Evolutionary conservation across 2,888 invertebrate genomes (phyloP), one percentile per base, ranked within the genome.

Genomic region (Acanthococcus lagerstroemiae): DNA sequence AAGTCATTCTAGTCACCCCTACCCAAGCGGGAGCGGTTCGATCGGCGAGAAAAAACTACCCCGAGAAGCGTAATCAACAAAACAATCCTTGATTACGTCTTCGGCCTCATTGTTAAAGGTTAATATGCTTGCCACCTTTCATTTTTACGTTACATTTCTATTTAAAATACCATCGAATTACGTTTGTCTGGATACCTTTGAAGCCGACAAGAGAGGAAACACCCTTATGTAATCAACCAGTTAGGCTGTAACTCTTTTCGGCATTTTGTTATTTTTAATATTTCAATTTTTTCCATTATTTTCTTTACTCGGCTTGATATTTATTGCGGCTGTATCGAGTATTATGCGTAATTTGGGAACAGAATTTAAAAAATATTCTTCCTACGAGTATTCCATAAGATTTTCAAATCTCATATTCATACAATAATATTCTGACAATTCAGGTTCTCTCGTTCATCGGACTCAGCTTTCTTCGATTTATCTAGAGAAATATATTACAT

Each of bases 141-240:
- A 63, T 63, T 63, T 57, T 25, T 25, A 25, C 12, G 52, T 63
- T 63, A 63, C 63, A 63, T 63, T 63, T 63, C 63, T 63, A 63
- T 63, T 63, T 63, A 63, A 63, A 63, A 54, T 63, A 63, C 54
- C 63, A 54, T 63, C 27, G 63, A 54, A 63, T 63, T 63, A 63
- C 63, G 54, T 63, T 63, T 54, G 63, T 63, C 63, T 63, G 63
- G 24, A 21, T 22, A 27, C 17, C 50, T 17, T 50, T 50, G 26
- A 44, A 52, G 37, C 63, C 54, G 52, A 52, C 63, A 54, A 22
- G 2, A 21, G 21, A 30, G 22, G 26, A 12, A 60, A 60, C 60
- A 45, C 54, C 54, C 54, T 63, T 63, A 37, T 52, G 54, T 63
- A 63, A 63, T 63, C 63, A 63, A 54, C 52, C 30, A 50, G 27